Evolutionary conservation across 1,140 invertebrate genomes (phyloP).

Genomic region (Calliphora vicina): DNA sequence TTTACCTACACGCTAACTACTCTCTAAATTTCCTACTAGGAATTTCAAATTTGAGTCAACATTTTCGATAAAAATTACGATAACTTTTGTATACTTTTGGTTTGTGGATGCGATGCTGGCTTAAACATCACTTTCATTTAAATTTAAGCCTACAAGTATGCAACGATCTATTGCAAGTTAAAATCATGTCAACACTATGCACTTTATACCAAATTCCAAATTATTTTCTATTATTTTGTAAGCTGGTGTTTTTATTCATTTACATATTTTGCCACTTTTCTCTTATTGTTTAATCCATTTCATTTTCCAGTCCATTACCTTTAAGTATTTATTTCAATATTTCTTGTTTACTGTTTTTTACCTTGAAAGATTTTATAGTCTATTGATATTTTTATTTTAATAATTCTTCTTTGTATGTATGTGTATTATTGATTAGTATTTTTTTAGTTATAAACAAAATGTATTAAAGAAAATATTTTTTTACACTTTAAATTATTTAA

Average conservation of each 20-base stretch:
- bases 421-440: neutral
- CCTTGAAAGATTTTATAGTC: neutral
- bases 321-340: neutral
- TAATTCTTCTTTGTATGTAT: neutral
- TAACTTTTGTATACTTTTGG: neutral
- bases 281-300: neutral
- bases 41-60: neutral
- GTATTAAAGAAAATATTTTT: neutral
- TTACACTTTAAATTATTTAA: neutral
- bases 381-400: neutral
- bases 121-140: neutral
- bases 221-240: neutral
- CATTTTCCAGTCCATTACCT: neutral
- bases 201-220: neutral
- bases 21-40: neutral
- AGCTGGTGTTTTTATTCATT: neutral
- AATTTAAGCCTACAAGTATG: constrained; percentile 22
- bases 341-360: neutral
- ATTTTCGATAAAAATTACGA: neutral
- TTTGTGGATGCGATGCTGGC: constrained; percentile 19
- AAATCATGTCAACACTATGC: too few relatives aligned
- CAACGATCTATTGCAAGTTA: neutral
- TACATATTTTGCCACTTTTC: neutral
- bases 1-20: neutral
- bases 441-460: neutral